These are phyloP conservation scores for Diadromus collaris DNA, from an alignment of 2,888 invertebrate genomes.

Conservation along the genomic window DNA sequence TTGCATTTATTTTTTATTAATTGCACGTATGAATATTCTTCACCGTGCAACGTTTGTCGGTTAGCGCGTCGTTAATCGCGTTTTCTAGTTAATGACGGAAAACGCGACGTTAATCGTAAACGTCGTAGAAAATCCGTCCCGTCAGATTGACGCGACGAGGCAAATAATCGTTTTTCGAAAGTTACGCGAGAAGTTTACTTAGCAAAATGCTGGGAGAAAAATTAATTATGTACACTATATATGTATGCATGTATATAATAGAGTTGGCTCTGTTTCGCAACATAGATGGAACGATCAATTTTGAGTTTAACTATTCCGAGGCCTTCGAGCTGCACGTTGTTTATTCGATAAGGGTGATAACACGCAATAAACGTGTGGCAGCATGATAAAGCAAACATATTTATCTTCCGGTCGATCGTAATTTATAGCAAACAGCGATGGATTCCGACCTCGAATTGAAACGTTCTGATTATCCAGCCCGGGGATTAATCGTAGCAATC, in stretches of 20 bases:
- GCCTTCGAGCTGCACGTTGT: not conserved
- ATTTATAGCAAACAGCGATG: slow-evolving; percentile 8
- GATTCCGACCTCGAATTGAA: not conserved
- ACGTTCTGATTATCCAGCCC: not conserved
- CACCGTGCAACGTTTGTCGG: not conserved
- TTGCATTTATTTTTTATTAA: not conserved
- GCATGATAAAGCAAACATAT: not conserved
- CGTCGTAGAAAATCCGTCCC: slow-evolving; percentile 1
- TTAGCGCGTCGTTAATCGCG: not conserved
- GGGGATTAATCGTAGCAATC: not conserved
- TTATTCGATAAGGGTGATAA: not conserved
- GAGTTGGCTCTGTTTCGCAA: not conserved
- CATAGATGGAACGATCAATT: slow-evolving; percentile 10
- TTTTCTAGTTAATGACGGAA: too few species aligned
- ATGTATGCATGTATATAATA: not conserved
- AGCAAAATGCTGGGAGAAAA: slow-evolving; percentile 12
- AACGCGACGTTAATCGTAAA: too few species aligned
- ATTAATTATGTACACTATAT: slow-evolving; percentile 13
- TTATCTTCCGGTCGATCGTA: slow-evolving; percentile 5
- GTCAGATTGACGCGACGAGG: not conserved
- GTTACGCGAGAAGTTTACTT: slow-evolving; percentile 15
- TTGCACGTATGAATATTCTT: not conserved
- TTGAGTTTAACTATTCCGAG: not conserved
- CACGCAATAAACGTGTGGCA: not conserved
- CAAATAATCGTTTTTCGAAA: slow-evolving; percentile 34